phyloP scores from a whole-genome alignment of 1,140 invertebrate species.

The Drosophila punjabiensis region DNA sequence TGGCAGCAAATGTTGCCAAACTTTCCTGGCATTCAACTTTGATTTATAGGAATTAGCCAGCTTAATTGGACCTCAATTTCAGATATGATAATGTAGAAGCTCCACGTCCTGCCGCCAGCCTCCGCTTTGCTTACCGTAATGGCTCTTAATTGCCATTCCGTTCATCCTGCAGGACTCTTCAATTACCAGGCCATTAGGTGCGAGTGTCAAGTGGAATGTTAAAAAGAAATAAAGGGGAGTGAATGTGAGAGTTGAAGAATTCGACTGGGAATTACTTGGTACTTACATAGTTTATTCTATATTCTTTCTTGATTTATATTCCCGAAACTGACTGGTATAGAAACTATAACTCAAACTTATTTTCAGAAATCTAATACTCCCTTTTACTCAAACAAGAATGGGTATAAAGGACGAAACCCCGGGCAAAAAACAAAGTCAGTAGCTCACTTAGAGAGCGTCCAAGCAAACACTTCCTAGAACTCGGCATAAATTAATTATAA shows the following conservation, averaged over 20 bases:
- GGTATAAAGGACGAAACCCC: background rate
- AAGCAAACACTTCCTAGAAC: slow-evolving; percentile 34
- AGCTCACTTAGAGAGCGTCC: slow-evolving; percentile 51
- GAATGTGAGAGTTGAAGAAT: background rate
- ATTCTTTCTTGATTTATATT: background rate
- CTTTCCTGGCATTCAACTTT: slow-evolving; percentile 32
- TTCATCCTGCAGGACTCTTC: slow-evolving; percentile 35
- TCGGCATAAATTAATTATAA: slow-evolving; percentile 56
- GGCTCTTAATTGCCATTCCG: slow-evolving; percentile 40
- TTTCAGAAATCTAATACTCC: background rate
- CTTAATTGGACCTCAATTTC: slow-evolving; percentile 42
- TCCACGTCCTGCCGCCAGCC: background rate
- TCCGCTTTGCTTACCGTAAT: slow-evolving; percentile 27
- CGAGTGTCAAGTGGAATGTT: slow-evolving; percentile 26
- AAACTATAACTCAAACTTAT: background rate
- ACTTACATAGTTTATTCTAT: background rate
- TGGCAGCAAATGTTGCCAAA: slow-evolving; percentile 30
- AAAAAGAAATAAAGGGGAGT: background rate
- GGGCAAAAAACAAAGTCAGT: slow-evolving; percentile 29
- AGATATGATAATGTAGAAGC: slow-evolving; percentile 21
- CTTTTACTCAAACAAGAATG: background rate
- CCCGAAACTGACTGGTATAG: background rate
- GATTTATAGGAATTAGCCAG: slow-evolving; percentile 36
- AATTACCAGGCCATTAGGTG: slow-evolving; percentile 44
- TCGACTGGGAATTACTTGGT: background rate